Evolutionary conservation across 2,888 invertebrate genomes (phyloP), one percentile per base, ranked within the genome.

Genomic region (Tanaodytes sp.): DNA sequence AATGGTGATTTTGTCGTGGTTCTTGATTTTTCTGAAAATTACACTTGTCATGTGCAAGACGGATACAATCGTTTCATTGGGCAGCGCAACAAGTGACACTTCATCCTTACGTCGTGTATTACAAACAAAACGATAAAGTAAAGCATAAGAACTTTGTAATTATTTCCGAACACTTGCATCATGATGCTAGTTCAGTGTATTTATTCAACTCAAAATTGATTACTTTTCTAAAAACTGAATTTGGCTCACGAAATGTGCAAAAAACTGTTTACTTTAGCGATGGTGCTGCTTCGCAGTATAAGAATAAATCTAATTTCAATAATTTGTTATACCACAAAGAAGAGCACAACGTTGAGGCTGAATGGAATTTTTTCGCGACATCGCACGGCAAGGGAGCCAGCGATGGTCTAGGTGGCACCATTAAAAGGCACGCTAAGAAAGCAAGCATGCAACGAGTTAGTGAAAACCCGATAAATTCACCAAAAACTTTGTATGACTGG

Each of bases 11-110:
- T 42, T 23, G 9, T 65, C 11, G 23, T 61, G 1, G 14, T 27
- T 12, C 33, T 70, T 3, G 70, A 65, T 23, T 65, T 65, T 31
- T 43, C 72, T 1, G 64, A 68, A 72, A 72, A 72, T 14, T 72
- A 62, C 9, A 59, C 58, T 11, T 68, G 43, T 27, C 58, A 43
- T 12, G 42, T 63, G 8, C 59, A 69, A 63, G 48, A 63, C 20
- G 58, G 12, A 63, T 69, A 18, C 68, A 69, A 18, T 58, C 63
- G 18, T 59, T 33, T 11, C 68, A 68, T n/a, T 68, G 62, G 62
- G 45, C 58, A 9, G 23, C 30, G n/a, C 30, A 57, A 37, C 54
- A 63, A 59, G 54, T 52, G n/a, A 63, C 68, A 9, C 11, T 63
- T 5, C 68, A 69, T 18, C 68, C 58, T 3, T 68, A 68, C 42